Evolutionary conservation across 2,797 vertebrate genomes (phyloP), one percentile per base, ranked within the genome.

Genomic region (Hypotaenidia okinawae): DNA sequence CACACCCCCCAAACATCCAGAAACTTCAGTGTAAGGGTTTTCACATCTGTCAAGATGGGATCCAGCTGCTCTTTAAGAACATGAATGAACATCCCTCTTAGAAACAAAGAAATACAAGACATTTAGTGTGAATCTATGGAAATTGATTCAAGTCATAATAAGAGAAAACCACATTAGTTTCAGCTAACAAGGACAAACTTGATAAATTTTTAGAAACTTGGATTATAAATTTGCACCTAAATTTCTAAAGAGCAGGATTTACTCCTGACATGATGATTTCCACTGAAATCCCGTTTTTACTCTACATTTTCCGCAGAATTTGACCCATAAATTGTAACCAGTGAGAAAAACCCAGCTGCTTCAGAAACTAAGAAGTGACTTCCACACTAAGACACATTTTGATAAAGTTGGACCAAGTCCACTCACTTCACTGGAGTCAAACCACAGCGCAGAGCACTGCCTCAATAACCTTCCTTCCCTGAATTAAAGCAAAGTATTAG

Each of bases 41-140:
- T 83, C 84, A 90, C 70, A 88, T 78, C 90, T 76, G 82, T 76
- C 37, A 45, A 45, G 84, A 95, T 74, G 73, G 70, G 95, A 61
- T 76, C 77, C 91, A 96, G 93, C 89, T 87, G 92, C 92, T 95
- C 81, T 74, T 90, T 80, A 75, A 85, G 84, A 81, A 25, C 6
- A 52, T 69, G 69, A 96, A 89, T 62, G 69, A 95, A 37, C 52
- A 77, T 49, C 39, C 68, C 75, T 92, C 77, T 84, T 59, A 54
- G 55, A 84, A 87, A 82, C 37, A 84, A 80, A 82, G 39, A 59
- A 33, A 77, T 72, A 54, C 3, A 78, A 5, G 21, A 78, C 75
- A 61, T 59, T 57, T 49, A 84, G 30, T 58, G 33, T 70, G 66
- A 85, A 61, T 72, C 74, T 54, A 49, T 33, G 27, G 62, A 94